Evolutionary conservation across 2,113 vertebrate genomes (phyloP), one percentile per base, ranked within the genome.

Genomic region (Alectura lathami): DNA sequence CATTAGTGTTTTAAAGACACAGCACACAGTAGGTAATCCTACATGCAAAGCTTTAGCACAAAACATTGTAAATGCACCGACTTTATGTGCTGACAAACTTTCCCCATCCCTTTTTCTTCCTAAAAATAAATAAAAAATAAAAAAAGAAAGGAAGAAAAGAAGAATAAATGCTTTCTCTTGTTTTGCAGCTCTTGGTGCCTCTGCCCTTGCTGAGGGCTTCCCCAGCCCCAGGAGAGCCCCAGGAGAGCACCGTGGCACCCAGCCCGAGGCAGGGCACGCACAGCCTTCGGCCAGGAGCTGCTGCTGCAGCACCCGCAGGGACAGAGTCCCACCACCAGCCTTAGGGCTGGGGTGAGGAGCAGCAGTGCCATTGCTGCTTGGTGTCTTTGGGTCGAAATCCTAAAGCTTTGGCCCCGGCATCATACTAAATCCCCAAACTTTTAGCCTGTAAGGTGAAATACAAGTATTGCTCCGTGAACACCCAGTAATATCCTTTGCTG

Each of bases 1-100:
- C 96, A 87, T 98, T 97, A 97, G 96, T 16, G 82, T 96, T 97
- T 98, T 98, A 98, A 97, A 98, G 98, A 96, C 74, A 72, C 97
- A 97, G 97, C 22, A 54, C 91, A 23, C 76, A 47, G 95, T 30
- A 84, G 82, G 94, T 50, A 86, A 88, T 22, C 9, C 4, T 16
- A 64, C 91, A 86, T 77, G 96, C 81, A 56, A 96, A 92, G 93
- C 79, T 88, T 60, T 67, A 43, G 81, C 83, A 81, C 74, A 40
- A 59, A 86, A 87, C 5, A 1, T 2, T 66, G 79, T 79, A 84
- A 92, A 95, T 8, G 73, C 93, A 26, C 6, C 24, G 43, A 59
- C 75, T 89, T 87, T 47, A 50, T 54, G 85, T 22, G 26, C 63
- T 81, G 70, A n/a, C 66, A 50, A 7, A 76, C 30, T 63, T 69